Percentiles rank a stretch among this genome's conserved stretches.
These are phyloP conservation scores for Fulica atra DNA, from an alignment of 2,113 vertebrate genomes.

Conservation along the genomic window DNA sequence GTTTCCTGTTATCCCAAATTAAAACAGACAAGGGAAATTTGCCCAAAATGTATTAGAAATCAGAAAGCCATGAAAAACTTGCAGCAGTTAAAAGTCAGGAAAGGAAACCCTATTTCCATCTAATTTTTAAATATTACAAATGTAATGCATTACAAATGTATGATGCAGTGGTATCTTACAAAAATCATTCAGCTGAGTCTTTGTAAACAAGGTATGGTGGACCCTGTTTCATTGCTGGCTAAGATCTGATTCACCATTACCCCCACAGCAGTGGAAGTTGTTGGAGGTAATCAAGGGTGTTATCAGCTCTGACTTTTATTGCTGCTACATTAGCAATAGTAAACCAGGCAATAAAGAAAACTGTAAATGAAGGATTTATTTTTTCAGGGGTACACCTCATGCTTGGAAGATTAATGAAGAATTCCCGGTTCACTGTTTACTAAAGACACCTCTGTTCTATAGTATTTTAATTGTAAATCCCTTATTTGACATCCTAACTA, in stretches of 20 bases:
- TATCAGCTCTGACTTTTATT: constrained; percentile 65
- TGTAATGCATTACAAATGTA: neutral
- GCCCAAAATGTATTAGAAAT: constrained; percentile 46
- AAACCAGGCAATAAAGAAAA: constrained; percentile 67
- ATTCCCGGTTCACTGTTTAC: constrained; percentile 75
- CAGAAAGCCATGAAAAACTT: constrained; percentile 29
- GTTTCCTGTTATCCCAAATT: constrained; percentile 16
- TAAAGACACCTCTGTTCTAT: constrained; percentile 72
- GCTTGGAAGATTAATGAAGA: constrained; percentile 78
- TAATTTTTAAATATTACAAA: constrained; percentile 2
- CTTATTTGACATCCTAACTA: constrained; percentile 81
- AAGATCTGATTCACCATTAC: constrained; percentile 21
- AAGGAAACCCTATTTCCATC: neutral
- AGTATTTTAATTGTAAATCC: constrained; percentile 79
- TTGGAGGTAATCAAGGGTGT: constrained; percentile 51
- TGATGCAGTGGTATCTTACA: neutral
- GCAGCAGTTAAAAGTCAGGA: neutral
- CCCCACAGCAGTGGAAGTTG: neutral
- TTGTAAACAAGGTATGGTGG: neutral
- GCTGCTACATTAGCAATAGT: neutral
- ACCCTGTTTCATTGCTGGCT: neutral
- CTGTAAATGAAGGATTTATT: constrained; percentile 58
- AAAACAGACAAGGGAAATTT: constrained; percentile 53
- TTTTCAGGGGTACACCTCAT: constrained; percentile 53
- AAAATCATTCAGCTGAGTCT: neutral